phyloP scores from a whole-genome alignment of 2,797 vertebrate genomes.

The Serranus cabrilla region DNA sequence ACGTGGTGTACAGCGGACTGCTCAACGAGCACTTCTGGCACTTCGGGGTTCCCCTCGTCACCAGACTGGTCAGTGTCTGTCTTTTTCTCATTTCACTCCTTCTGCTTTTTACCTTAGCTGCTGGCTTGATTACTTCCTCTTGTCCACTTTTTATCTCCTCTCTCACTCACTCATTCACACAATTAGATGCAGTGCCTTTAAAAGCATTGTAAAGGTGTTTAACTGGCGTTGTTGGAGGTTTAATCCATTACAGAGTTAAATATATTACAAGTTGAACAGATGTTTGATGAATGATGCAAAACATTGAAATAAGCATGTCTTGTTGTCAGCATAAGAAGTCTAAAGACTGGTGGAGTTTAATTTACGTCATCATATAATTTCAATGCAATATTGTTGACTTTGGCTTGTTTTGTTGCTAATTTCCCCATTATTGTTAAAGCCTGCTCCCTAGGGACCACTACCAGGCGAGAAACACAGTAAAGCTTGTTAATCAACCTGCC shows the following conservation, averaged over 20 bases:
- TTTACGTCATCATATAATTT: not conserved
- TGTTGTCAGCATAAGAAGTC: not conserved
- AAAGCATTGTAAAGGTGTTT: not conserved
- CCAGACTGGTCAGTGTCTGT: slow-evolving; percentile 80
- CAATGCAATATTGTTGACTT: not conserved
- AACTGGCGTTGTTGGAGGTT: not conserved
- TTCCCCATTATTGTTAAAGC: not conserved
- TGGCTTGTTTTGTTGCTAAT: not conserved
- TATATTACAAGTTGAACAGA: not conserved
- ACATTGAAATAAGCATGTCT: not conserved
- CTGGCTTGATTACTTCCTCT: not conserved
- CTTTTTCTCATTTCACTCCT: not conserved
- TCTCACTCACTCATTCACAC: not conserved
- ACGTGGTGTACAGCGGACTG: slow-evolving; percentile 84
- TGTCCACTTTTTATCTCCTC: not conserved
- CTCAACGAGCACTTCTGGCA: slow-evolving; percentile 86
- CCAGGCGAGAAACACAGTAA: not conserved
- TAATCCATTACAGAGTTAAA: not conserved
- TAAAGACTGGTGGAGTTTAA: not conserved
- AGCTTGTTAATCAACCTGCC: not conserved
- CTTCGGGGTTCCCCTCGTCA: slow-evolving; percentile 83
- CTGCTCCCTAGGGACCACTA: not conserved
- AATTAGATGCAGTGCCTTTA: not conserved
- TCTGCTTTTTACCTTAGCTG: not conserved
- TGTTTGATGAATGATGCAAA: not conserved